A percentile compares a stretch with the other conserved stretches of the same genome.
phyloP scores from a whole-genome alignment of 2,888 invertebrate species.

The Spatulosminthurus flaviceps region DNA sequence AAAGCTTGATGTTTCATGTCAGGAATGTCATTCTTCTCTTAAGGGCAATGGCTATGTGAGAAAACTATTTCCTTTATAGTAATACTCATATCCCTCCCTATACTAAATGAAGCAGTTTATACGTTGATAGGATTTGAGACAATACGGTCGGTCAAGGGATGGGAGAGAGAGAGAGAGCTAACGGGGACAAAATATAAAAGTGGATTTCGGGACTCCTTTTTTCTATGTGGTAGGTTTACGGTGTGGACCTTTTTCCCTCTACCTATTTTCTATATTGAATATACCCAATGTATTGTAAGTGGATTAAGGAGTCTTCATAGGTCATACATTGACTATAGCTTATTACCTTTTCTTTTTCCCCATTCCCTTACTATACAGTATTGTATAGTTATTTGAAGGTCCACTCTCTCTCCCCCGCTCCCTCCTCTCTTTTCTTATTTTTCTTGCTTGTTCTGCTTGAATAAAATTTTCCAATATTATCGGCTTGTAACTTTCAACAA shows the following conservation, averaged over 20 bases:
- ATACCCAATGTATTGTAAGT: not conserved
- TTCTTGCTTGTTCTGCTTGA: constrained; percentile 50
- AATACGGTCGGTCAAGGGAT: not conserved
- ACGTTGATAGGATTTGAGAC: too few relatives aligned
- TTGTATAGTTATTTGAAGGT: too few relatives aligned
- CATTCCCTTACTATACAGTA: constrained; percentile 7
- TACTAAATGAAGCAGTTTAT: too few relatives aligned
- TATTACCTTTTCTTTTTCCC: constrained; percentile 25
- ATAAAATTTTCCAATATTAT: constrained; percentile 45
- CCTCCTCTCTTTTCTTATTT: not conserved
- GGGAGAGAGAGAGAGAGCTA: too few relatives aligned
- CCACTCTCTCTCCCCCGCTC: not conserved
- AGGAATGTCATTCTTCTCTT: not conserved
- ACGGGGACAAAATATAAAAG: constrained; percentile 37
- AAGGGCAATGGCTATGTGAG: too few relatives aligned
- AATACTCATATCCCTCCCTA: not conserved
- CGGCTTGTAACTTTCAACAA: constrained; percentile 19
- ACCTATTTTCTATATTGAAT: not conserved
- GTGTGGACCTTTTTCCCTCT: constrained; percentile 27
- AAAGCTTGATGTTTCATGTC: not conserved
- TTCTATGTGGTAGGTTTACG: constrained; percentile 39
- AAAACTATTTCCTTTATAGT: not conserved
- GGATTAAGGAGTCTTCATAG: constrained; percentile 7
- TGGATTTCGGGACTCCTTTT: constrained; percentile 42
- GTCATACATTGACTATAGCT: constrained; percentile 16